Base-by-base conservation (phyloP, 1,140 invertebrate species). In the Drosophila nikananu region DNA sequence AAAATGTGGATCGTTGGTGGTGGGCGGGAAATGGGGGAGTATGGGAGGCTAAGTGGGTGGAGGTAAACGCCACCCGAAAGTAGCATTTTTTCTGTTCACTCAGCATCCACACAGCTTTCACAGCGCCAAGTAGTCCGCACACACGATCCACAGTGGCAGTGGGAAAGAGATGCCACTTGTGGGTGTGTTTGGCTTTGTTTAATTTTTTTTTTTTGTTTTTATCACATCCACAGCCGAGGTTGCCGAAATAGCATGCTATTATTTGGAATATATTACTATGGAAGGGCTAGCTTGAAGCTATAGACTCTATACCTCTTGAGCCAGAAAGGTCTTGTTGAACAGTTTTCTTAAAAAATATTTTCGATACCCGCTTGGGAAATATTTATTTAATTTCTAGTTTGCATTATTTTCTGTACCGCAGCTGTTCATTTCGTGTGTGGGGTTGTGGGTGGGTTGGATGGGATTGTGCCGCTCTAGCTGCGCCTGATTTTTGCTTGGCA, bases 21-120 rank as follows among this genome's bases (percentile, higher is more conserved):
- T 46, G 41, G 54, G 57, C 17, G 30, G 27, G 2, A 27, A 19
- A 21, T 12, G 25, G 35, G 39, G 32, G 52, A 15, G 30, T 21
- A 12, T 30, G 21, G 13, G 37, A 3, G 41, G 39, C 27, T n/a
- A 21, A 41, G 39, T 59, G 73, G 59, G 67, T 44, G 70, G 62
- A 62, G 19, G 58, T 63, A 61, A 48, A 77, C 61, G 62, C 54
- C 70, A 60, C 61, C 70, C 71, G 44, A 57, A 57, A 57, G 12
- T 59, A 49, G 9, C 54, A 55, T 27, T 23, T 63, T 25, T 51
- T 55, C 30, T 54, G 39, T 42, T 49, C 42, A 55, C 25, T 51
- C 35, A 49, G 58, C 70, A 59, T 73, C 44, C 67, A 73, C 54
- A 63, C 67, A 83, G 86, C 84, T 89, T 87, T 89, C 77, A 71